Base-by-base conservation (phyloP, 1,140 invertebrate genomes). In the Diploscapter pachys region DNA sequence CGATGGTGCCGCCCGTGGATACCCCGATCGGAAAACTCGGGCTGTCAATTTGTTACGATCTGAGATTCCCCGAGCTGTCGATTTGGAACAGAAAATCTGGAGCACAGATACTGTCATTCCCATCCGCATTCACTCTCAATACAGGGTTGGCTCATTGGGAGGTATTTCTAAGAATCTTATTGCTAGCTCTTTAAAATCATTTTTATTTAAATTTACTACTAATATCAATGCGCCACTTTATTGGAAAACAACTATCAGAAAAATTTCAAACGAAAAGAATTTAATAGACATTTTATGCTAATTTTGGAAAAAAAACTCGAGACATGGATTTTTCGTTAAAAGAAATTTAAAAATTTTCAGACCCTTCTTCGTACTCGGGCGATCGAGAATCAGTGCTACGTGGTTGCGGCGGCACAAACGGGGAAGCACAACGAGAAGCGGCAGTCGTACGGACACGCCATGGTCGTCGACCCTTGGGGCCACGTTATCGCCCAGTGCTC, bases 61-160 rank as follows among this genome's bases (percentile, higher is more conserved):
- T 99, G 81, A 89, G 96, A 62, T 98, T 98, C 86, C 92, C 94
- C 0, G 95, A 98, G 86, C 85, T 96, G 59, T 91, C 92, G 13
- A 86, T 91, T 0, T 86, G 90, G 54, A 85, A 95, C 63, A 88
- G 91, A 8, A 90, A 91, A 84, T 85, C 90, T 78, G 93, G 93
- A 48, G 93, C 95, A 0, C 88, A 96, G 63, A 90, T 98, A 72
- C 84, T 99, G 0, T 93, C 95, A 0, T 99, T 90, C 87, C 96
- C 96, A 5, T 95, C 95, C 8, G 95, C 95, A 2, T 99, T 99
- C 85, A 97, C 95, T 3, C 90, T 91, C 69, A 88, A 90, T 50
- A 99, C 96, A 0, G 96, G 96, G 0, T 88, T 90, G 78, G 92
- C 92, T 3, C 96, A 99, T 88, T 99, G 96, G 96, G 93, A 98